Evolutionary conservation across 2,888 invertebrate genomes (phyloP), one percentile per base, ranked within the genome.

Genomic region (Trisateles emortualis): DNA sequence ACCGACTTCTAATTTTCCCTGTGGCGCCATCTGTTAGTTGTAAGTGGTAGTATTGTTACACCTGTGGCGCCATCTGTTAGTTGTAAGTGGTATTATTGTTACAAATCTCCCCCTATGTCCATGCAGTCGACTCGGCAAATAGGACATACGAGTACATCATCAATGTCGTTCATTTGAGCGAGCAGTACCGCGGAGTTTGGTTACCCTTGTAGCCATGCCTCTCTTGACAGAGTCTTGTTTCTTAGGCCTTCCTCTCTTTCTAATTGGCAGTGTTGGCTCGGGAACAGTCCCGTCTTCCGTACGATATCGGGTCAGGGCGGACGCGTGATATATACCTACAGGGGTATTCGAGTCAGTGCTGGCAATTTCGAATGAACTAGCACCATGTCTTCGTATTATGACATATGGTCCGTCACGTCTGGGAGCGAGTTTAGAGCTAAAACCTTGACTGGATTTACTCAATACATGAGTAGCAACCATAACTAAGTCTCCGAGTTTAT

Each of bases 291-390:
- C 22, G 22, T 22, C 22, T 22, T 22, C 22, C 22, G 22, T 22
- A 22, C 5, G 16, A 26, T 29, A 41, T 2, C 0, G 30, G 16
- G 29, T 51, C 36, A 65, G 41, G 4, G 64, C 62, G 11, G 63
- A 64, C 0, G 59, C 22, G 29, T 68, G 68, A n/a, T 64, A 64
- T 3, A 52, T 40, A 17, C 68, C 68, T 1, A 63, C 3, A 0
- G 54, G 19, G 0, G 2, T 39, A 3, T 59, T 39, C 2, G 48
- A 3, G 10, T 24, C 26, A 0, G 52, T 53, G 8, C 45, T 17
- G 17, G 62, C 40, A 0, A 53, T 17, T 43, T 43, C 35, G 17
- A 9, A 57, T 0, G 57, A 57, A 0, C 44, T 0, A 1, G 50
- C 50, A 0, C 55, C 55, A 16, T 49, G 49, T 1, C 35, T 2